Evolutionary conservation across 2,797 vertebrate species (phyloP).

Genomic region (Gorsachius magnificus): DNA sequence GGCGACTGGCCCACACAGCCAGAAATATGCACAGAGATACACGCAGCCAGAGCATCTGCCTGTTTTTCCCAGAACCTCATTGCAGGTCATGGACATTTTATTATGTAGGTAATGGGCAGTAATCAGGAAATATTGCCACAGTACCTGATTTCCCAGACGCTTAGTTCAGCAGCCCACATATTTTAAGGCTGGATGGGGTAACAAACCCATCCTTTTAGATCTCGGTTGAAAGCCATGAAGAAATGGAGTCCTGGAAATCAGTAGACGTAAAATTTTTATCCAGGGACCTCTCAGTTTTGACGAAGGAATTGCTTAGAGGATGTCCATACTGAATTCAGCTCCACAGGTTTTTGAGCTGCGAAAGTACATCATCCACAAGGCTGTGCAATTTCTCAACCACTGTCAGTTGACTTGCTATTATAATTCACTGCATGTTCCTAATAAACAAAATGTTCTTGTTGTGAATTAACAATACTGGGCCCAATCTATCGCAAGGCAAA

Average conservation of each 20-base stretch:
- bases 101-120: neutral
- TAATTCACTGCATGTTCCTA: neutral
- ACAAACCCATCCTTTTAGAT: neutral
- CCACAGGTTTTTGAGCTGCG: neutral
- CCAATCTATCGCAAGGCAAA: neutral
- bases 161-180: neutral
- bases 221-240: neutral
- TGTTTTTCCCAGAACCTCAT: neutral
- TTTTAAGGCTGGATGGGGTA: neutral
- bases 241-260: neutral
- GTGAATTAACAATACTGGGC: neutral
- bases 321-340: neutral
- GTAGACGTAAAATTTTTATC: neutral
- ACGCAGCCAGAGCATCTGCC: neutral
- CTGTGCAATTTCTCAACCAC: neutral
- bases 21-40: neutral
- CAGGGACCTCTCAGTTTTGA: neutral
- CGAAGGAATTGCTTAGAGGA: neutral
- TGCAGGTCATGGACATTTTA: neutral
- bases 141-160: neutral
- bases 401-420: neutral
- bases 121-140: neutral
- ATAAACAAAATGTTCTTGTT: slow-evolving; percentile 25
- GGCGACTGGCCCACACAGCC: neutral
- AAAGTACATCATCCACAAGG: neutral